Conservation (phyloP, 2,797 vertebrate species). For the Nothura maculosa region DNA sequence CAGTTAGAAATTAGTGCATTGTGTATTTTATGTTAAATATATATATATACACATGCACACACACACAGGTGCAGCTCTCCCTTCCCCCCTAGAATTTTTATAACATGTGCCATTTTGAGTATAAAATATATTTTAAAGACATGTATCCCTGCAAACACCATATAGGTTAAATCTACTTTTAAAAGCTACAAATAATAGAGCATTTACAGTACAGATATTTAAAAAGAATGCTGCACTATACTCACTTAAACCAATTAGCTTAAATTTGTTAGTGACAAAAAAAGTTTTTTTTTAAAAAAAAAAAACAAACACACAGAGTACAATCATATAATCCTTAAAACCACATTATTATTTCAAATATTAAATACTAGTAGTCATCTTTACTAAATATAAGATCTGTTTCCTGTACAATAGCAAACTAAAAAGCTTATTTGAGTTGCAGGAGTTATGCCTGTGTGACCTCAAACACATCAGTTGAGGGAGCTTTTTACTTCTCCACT, state of each 20-base stretch:
- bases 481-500: not conserved
- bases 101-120: not conserved
- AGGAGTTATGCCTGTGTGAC: not conserved
- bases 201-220: not conserved
- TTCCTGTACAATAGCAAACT: not conserved
- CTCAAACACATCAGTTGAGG: not conserved
- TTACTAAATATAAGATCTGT: not conserved
- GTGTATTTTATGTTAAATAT: not conserved
- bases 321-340: not conserved
- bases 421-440: constrained; percentile 12
- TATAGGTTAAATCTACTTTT: not conserved
- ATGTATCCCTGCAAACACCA: not conserved
- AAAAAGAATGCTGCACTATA: not conserved
- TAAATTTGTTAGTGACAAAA: not conserved
- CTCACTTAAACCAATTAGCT: constrained; percentile 31
- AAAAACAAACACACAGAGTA: not conserved
- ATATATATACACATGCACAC: not conserved
- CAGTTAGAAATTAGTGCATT: not conserved
- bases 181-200: constrained; percentile 2
- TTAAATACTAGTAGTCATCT: not conserved
- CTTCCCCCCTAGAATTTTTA: not conserved
- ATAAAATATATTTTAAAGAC: not conserved
- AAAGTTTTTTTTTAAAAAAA: not conserved
- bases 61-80: not conserved
- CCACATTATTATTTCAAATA: not conserved